Conservation (phyloP, 2,797 vertebrate genomes). For the Syncerus caffer region DNA sequence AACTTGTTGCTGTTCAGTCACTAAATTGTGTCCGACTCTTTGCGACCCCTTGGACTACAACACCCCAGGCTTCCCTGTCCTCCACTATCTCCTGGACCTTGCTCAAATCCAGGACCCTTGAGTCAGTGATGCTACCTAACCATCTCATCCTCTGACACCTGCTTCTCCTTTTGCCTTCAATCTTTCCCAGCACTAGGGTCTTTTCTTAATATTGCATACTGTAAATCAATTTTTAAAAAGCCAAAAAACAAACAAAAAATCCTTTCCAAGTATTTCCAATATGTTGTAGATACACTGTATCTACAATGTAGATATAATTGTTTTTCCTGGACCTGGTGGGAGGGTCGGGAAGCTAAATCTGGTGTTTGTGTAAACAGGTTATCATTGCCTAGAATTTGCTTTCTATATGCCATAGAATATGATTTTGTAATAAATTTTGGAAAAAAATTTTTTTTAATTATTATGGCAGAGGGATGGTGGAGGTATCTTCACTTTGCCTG, state of each 20-base stretch:
- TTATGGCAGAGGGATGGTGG: neutral
- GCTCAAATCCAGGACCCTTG: neutral
- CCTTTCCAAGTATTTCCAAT: neutral
- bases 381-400: neutral
- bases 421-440: neutral
- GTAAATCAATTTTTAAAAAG: neutral
- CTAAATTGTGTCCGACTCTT: neutral
- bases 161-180: neutral
- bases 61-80: neutral
- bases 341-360: neutral
- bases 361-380: neutral
- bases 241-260: neutral
- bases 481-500: neutral
- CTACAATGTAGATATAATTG: neutral
- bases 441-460: neutral
- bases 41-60: neutral
- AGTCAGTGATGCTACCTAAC: neutral
- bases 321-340: neutral
- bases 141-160: neutral
- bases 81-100: neutral
- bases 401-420: neutral
- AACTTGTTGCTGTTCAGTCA: neutral
- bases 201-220: neutral
- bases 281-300: neutral
- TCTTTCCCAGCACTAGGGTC: neutral